phyloP scores from a whole-genome alignment of 2,797 vertebrate species.

The Cryptoblepharus egeriae region DNA sequence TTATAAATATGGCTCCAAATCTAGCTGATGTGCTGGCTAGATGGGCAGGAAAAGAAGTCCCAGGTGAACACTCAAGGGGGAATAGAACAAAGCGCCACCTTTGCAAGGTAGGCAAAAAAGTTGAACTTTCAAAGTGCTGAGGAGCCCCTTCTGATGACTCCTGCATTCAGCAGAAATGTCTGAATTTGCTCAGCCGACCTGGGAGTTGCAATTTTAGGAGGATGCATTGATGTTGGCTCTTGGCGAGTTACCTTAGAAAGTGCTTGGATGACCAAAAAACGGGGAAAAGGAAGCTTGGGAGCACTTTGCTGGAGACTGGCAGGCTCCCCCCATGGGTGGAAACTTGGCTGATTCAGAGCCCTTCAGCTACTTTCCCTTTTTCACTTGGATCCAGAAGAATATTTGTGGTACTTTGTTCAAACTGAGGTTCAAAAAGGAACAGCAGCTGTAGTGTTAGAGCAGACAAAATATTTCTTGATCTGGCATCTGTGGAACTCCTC shows the following conservation, averaged over 20 bases:
- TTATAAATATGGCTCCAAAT: slow-evolving; percentile 1
- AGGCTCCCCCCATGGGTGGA: not conserved
- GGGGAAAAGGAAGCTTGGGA: not conserved
- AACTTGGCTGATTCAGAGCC: not conserved
- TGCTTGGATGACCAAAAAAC: not conserved
- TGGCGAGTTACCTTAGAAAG: slow-evolving; percentile 12
- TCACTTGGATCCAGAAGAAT: no score
- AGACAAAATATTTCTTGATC: no score
- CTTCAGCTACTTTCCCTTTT: not conserved
- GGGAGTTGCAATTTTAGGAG: not conserved
- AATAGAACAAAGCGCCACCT: slow-evolving; percentile 28
- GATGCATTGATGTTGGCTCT: slow-evolving; percentile 2
- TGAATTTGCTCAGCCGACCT: slow-evolving; percentile 3
- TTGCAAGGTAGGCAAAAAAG: slow-evolving; percentile 18
- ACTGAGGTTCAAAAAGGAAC: no score
- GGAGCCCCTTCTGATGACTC: not conserved
- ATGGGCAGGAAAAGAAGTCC: slow-evolving; percentile 33
- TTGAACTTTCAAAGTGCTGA: not conserved
- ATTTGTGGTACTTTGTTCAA: no score
- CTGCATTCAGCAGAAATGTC: slow-evolving; percentile 49
- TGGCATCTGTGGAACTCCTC: no score
- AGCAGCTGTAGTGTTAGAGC: no score
- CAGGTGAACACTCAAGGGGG: not conserved
- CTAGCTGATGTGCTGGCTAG: not conserved
- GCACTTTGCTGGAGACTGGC: not conserved